These are phyloP conservation scores for Zoanthus sansibaricus DNA, from an alignment of 92 coral and sea anemone species.

Conservation along the genomic window DNA sequence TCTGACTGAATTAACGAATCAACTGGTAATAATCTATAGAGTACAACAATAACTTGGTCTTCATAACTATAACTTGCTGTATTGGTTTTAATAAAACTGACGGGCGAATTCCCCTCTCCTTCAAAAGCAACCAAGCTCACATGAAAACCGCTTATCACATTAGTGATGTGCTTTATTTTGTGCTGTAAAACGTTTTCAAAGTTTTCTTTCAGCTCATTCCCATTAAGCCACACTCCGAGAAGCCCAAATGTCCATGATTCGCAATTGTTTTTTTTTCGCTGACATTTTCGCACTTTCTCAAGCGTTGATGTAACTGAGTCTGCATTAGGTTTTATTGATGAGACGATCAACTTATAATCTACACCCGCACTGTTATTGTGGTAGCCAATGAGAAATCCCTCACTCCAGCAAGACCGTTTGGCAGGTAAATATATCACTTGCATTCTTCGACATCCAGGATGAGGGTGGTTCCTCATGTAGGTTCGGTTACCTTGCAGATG, in stretches of 20 bases:
- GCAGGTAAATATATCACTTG: slow-evolving; percentile 12
- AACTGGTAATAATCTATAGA: background rate
- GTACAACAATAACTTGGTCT: slow-evolving; percentile 14
- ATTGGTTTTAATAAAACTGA: background rate
- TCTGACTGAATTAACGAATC: background rate
- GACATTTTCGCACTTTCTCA: background rate
- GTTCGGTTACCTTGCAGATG: background rate
- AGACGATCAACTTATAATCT: background rate
- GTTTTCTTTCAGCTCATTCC: background rate
- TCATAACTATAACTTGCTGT: background rate
- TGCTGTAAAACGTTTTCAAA: background rate
- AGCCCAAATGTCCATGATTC: slow-evolving; percentile 8
- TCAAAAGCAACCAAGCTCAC: slow-evolving; percentile 12
- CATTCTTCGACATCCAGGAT: background rate
- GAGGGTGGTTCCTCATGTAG: background rate
- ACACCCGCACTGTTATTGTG: background rate
- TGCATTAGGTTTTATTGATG: slow-evolving; percentile 5
- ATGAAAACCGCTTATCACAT: background rate
- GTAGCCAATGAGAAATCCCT: slow-evolving; percentile 26
- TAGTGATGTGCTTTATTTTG: background rate
- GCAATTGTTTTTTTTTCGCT: background rate
- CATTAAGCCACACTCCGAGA: slow-evolving; percentile 18
- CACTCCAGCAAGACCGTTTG: background rate
- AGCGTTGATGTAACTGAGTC: background rate
- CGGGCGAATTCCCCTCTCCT: no score